Base-by-base conservation (phyloP, 2,113 vertebrate genomes). In the Acinonyx jubatus region DNA sequence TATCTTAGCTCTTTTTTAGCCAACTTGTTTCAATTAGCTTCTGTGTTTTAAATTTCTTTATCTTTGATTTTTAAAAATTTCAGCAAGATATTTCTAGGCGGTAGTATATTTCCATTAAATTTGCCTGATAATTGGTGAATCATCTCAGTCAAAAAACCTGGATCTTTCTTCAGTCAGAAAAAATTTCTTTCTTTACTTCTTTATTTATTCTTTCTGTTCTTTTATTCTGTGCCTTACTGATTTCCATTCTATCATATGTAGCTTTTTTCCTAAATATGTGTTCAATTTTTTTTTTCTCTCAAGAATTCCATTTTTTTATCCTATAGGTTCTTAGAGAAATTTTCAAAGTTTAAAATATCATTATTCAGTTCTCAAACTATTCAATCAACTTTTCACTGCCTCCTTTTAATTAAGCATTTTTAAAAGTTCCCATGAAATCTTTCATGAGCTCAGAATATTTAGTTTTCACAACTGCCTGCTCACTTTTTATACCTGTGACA, bases 361-460 rank as follows among this genome's bases (percentile, higher is more conserved):
- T 91, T 89, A 94, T 95, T 95, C 83, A 86, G 66, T 86, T 97
- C 79, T 96, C 45, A 93, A 31, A 15, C 10, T 95, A 86, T 73
- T 95, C 31, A 74, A 33, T 97, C 63, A 97, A 89, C 4, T 80
- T 94, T 95, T 92, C 38, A 89, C 45, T 36, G n/a, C 31, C 55
- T 96, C 48, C 5, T 92, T 63, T 69, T 96, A 85, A 88, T 82
- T 96, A 85, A 88, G n/a, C 33, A 86, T 82, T 98, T 80, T 84
- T 27, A 2, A 11, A 93, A 91, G 74, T 86, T 78, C n/a, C 61
- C 57, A 52, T 78, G 7, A 96, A 91, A 61, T 71, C 18, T 93
- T 89, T 89, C 33, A 78, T 79, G 16, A 65, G 85, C 91, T 84
- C 27, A 91, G 52, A 87, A 86, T 52, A 79, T 66, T 52, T 4